Conservation (phyloP, 2,797 vertebrate genomes). For the Ptychadena robeensis region DNA sequence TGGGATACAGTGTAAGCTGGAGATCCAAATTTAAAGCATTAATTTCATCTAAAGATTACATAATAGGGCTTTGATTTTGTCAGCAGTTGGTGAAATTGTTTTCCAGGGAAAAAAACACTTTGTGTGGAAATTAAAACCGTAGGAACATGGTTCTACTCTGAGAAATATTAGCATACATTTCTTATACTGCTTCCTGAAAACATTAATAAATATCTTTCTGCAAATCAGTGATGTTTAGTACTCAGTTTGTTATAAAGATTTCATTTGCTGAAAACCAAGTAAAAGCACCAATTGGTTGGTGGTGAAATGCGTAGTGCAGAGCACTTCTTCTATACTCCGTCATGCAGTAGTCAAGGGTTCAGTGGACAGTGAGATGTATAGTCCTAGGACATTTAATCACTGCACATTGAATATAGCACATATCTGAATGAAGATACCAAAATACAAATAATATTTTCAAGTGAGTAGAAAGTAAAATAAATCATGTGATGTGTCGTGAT, state of each 20-base stretch:
- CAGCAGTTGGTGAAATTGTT: no score
- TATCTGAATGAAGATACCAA: constrained; percentile 23
- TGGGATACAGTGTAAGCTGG: no score
- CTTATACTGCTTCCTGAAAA: constrained; percentile 7
- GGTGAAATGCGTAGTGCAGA: constrained; percentile 6
- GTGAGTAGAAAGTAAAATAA: constrained; percentile 36
- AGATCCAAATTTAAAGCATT: background rate
- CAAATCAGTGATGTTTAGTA: constrained; percentile 29
- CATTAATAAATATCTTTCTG: constrained; percentile 34
- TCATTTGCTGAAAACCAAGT: no score
- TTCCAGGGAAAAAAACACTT: constrained; percentile 48
- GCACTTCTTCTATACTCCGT: background rate
- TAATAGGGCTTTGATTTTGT: no score
- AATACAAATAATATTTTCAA: constrained; percentile 25
- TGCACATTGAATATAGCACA: background rate
- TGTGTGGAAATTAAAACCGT: constrained; percentile 65
- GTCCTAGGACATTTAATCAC: background rate
- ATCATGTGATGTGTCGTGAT: constrained; percentile 43
- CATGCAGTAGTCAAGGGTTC: background rate
- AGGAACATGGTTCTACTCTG: constrained; percentile 38
- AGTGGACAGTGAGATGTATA: background rate
- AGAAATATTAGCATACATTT: background rate
- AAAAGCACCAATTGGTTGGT: no score
- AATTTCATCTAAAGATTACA: background rate
- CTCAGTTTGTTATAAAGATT: background rate